These are phyloP conservation scores for Megamerina dolium DNA, from an alignment of 2,888 invertebrate species.

Conservation along the genomic window DNA sequence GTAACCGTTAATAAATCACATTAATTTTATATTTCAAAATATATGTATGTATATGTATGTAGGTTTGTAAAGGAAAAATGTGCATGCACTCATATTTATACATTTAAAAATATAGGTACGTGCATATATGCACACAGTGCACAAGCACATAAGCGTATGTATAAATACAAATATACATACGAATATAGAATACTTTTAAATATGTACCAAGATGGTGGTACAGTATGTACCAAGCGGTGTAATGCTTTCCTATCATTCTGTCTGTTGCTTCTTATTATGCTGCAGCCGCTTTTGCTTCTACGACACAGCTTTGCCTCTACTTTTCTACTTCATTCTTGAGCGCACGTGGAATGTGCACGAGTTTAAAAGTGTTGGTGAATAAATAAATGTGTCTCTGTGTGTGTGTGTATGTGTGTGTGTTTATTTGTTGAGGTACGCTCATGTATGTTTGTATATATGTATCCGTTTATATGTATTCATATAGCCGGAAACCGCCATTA, in stretches of 20 bases:
- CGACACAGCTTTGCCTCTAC: background rate
- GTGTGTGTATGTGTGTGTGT: conserved; percentile 16
- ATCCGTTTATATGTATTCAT: conserved; percentile 13
- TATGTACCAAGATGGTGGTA: conserved; percentile 21
- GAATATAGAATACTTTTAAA: background rate
- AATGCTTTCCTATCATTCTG: conserved; percentile 33
- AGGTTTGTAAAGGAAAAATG: no score
- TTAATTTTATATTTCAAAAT: background rate
- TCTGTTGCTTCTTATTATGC: conserved; percentile 20
- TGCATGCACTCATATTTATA: no score
- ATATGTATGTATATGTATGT: no score
- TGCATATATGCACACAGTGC: no score
- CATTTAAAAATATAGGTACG: no score
- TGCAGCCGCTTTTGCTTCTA: background rate
- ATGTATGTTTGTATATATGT: conserved; percentile 17
- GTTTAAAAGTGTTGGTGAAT: no score
- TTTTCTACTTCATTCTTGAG: no score
- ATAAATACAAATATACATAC: background rate
- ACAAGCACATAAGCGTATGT: background rate
- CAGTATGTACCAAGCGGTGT: conserved; percentile 43
- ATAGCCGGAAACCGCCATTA: conserved; percentile 46
- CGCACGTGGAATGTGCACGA: no score
- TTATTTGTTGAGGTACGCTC: no score
- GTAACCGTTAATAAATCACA: conserved; percentile 4
- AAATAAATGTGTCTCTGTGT: conserved; percentile 9